Evolutionary conservation across 2,888 invertebrate genomes (phyloP).

Genomic region (Himalopsyche kuldschensis): DNA sequence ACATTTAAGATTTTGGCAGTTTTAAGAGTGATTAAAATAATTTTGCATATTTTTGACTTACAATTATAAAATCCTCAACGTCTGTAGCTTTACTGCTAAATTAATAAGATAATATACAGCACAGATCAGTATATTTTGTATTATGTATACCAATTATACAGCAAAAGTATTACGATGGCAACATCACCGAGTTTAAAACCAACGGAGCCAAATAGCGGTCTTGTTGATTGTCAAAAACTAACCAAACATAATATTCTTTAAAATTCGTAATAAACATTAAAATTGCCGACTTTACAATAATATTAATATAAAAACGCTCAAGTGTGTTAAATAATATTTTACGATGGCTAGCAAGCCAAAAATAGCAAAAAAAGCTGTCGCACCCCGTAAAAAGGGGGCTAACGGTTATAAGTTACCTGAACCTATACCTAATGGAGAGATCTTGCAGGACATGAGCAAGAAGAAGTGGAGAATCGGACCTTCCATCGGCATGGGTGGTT

Average conservation of each 20-base stretch:
- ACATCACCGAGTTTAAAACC: conserved; percentile 42
- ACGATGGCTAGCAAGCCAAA: conserved; percentile 26
- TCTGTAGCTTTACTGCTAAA: no score
- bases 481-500: conserved; percentile 89
- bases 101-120: no score
- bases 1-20: no score
- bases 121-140: no score
- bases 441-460: conserved; percentile 75
- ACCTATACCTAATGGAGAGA: conserved; percentile 73
- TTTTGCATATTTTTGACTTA: no score
- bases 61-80: no score
- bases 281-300: background rate
- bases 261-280: background rate
- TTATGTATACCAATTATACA: no score
- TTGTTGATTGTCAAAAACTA: background rate
- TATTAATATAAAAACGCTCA: background rate
- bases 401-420: conserved; percentile 66
- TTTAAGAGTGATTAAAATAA: no score
- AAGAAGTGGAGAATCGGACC: conserved; percentile 84
- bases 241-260: background rate
- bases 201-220: background rate
- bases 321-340: background rate
- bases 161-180: background rate
- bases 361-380: conserved; percentile 20
- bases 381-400: conserved; percentile 40